phyloP scores from a whole-genome alignment of 2,113 vertebrate species.

The Edolisoma coerulescens region DNA sequence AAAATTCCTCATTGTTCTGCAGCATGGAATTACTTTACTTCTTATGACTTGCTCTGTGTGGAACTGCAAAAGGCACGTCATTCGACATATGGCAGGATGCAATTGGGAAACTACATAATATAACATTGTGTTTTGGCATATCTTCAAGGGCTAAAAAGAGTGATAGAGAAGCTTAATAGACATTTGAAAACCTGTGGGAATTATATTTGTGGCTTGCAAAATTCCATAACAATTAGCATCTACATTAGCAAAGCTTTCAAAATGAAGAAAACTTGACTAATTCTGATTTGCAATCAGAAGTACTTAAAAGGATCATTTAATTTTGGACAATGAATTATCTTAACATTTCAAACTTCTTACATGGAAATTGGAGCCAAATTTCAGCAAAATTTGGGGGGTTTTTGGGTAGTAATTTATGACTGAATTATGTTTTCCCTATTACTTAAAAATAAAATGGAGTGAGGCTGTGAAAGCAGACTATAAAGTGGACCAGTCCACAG shows the following conservation, averaged over 20 bases:
- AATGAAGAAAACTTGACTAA: background rate
- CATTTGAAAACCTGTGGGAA: conserved; percentile 2
- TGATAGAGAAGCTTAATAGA: background rate
- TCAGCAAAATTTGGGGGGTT: no score
- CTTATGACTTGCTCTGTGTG: background rate
- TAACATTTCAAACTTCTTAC: background rate
- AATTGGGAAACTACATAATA: background rate
- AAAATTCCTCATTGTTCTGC: background rate
- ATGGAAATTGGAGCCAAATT: background rate
- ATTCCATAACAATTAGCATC: background rate
- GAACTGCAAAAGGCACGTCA: background rate
- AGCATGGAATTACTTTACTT: background rate
- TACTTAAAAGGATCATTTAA: background rate
- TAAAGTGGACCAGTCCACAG: background rate
- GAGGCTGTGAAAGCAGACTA: background rate
- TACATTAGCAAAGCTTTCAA: background rate
- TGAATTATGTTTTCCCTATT: background rate
- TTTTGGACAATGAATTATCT: background rate
- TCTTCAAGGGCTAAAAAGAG: conserved; percentile 2
- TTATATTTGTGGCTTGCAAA: conserved; percentile 3
- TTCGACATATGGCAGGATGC: background rate
- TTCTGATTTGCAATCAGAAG: background rate
- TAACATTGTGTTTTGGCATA: background rate
- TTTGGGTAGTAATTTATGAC: background rate
- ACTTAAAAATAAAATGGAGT: background rate